Percentiles rank a stretch among this genome's conserved stretches.
phyloP scores from a whole-genome alignment of 2,113 vertebrate species.

The Origma solitaria region DNA sequence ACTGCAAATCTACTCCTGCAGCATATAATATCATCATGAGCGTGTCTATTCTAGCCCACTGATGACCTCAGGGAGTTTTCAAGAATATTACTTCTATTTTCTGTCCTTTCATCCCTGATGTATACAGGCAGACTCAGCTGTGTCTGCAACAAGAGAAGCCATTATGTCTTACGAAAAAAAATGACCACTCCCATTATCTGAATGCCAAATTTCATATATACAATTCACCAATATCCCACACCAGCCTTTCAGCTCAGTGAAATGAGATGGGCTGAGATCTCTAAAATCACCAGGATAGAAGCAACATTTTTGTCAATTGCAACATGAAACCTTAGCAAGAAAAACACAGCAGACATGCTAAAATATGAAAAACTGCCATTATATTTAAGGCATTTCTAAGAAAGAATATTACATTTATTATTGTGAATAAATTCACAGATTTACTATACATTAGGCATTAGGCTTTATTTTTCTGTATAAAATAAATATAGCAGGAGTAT shows the following conservation, averaged over 20 bases:
- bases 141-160: conserved; percentile 1
- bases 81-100: conserved; percentile 35
- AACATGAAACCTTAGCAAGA: neutral
- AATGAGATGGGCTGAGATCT: neutral
- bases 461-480: conserved; percentile 72
- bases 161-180: neutral
- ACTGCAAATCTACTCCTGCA: conserved; percentile 15
- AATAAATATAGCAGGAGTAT: conserved; percentile 66
- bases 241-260: neutral
- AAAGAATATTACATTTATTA: conserved; percentile 64
- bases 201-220: conserved; percentile 30
- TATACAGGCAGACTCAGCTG: conserved; percentile 2
- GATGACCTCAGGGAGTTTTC: conserved; percentile 54
- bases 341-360: neutral
- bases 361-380: conserved; percentile 43
- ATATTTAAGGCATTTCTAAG: conserved; percentile 54
- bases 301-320: conserved; percentile 9
- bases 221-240: neutral
- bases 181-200: conserved; percentile 16
- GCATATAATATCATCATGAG: conserved; percentile 27
- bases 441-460: conserved; percentile 55
- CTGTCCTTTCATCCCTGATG: conserved; percentile 15
- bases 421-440: conserved; percentile 61
- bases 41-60: neutral
- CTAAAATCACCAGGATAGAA: neutral